Evolutionary conservation across 2,888 invertebrate genomes (phyloP).

Genomic region (Eurois occulta): DNA sequence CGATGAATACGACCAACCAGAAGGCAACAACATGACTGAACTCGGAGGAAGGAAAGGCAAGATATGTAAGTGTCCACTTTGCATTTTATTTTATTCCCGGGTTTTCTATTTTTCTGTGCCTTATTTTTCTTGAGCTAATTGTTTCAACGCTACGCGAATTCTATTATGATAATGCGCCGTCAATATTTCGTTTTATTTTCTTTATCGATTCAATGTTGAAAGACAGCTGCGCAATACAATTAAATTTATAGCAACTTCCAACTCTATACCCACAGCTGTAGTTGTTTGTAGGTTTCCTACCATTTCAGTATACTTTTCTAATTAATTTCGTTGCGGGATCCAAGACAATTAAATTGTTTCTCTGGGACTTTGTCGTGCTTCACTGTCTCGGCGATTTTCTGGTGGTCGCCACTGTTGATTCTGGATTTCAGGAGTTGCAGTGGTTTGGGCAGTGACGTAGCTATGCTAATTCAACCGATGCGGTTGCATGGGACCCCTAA

Average conservation of each 20-base stretch:
- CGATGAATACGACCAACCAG: constrained; percentile 63
- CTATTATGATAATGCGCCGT: background rate
- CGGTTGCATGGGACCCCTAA: no score
- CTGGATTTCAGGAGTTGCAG: no score
- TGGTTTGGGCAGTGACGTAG: no score
- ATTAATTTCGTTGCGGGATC: background rate
- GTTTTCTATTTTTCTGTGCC: background rate
- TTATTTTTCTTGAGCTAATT: background rate
- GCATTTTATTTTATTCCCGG: background rate
- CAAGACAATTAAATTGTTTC: no score
- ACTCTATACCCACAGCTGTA: background rate
- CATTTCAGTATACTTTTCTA: background rate
- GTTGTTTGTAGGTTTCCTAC: background rate
- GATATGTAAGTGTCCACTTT: constrained; percentile 77
- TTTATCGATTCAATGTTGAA: background rate
- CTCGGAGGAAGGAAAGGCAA: constrained; percentile 79
- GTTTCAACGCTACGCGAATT: background rate
- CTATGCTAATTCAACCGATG: no score
- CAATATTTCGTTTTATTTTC: background rate
- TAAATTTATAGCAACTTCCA: background rate
- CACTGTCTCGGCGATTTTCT: no score
- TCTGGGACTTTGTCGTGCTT: no score
- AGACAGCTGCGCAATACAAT: background rate
- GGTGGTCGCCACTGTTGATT: no score
- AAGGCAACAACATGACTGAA: constrained; percentile 39